phyloP scores from a whole-genome alignment of 1,140 invertebrate genomes.

The Penaeus vannamei region DNA sequence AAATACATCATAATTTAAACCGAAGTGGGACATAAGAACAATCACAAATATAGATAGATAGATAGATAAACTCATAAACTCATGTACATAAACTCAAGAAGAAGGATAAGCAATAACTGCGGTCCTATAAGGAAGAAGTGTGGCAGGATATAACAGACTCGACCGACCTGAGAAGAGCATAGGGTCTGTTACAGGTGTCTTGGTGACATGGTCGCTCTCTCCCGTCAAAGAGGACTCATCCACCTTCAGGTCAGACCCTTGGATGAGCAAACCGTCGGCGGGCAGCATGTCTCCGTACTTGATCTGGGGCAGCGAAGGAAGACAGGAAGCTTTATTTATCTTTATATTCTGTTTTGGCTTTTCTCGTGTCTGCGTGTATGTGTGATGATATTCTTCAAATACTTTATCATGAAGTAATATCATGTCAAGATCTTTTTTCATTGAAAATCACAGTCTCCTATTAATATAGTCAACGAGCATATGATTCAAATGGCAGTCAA shows the following conservation, averaged over 20 bases:
- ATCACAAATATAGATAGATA: background rate
- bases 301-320: constrained; percentile 45
- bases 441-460: too few relatives aligned
- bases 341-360: too few relatives aligned
- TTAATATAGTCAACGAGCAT: too few relatives aligned
- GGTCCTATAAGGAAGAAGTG: background rate
- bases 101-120: background rate
- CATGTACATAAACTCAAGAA: background rate
- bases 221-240: constrained; percentile 72
- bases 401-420: too few relatives aligned
- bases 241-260: constrained; percentile 70
- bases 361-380: too few relatives aligned
- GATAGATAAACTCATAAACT: constrained; percentile 2
- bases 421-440: too few relatives aligned
- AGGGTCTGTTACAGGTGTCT: constrained; percentile 68
- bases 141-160: background rate
- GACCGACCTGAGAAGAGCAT: constrained; percentile 61
- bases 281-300: constrained; percentile 69
- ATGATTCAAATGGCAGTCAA: too few relatives aligned
- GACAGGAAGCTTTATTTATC: too few relatives aligned
- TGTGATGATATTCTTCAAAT: too few relatives aligned
- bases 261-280: constrained; percentile 70
- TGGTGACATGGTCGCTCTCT: constrained; percentile 72
- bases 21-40: too few relatives aligned
- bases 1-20: background rate